Base-by-base conservation (phyloP, 1,140 invertebrate species). In the Drosophila micromelanica region DNA sequence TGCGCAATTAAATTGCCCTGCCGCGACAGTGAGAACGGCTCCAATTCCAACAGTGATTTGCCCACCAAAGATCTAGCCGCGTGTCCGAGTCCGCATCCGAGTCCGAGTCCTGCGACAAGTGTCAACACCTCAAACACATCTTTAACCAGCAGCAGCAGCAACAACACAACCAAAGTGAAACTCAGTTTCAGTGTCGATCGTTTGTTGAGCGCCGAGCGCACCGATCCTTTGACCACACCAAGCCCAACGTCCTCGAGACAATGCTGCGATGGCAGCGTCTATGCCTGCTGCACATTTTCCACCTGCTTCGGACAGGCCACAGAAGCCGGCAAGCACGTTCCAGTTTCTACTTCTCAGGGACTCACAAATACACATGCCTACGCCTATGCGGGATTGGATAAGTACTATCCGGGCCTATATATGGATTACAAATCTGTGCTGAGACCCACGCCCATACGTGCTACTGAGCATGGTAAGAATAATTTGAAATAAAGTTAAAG, bases 101-200 rank as follows among this genome's bases (percentile, higher is more conserved):
- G 46, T 30, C 9, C 56, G 9, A 23, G 46, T 46, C 40, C 45
- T 15, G 20, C 54, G 12, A 42, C 45, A 12, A 65, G 49, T 42
- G 32, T 43, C 6, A 49, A 52, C 27, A n/a, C 46, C 5, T 6
- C 48, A 37, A 67, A 51, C 11, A n/a, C 35, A 23, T n/a, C 57
- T 6, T 7, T 20, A 11, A 48, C 7, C 57, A 46, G 17, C 43
- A 35, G 17, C 59, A 30, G 15, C 12, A 15, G 32, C 55, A 45
- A 8, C 46, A 73, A 61, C 70, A 51, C 59, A 43, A 91, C 90
- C 49, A 87, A 91, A 90, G 80, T 91, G 56, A 86, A 84, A 75
- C 76, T 91, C 9, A 91, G 90, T 73, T 91, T 91, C 69, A 91
- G 90, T 79, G 90, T 91, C 13, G 90, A 91, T 73, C 80, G 90